Base-by-base conservation (phyloP, 2,797 vertebrate genomes). In the Pangasius macronema region DNA sequence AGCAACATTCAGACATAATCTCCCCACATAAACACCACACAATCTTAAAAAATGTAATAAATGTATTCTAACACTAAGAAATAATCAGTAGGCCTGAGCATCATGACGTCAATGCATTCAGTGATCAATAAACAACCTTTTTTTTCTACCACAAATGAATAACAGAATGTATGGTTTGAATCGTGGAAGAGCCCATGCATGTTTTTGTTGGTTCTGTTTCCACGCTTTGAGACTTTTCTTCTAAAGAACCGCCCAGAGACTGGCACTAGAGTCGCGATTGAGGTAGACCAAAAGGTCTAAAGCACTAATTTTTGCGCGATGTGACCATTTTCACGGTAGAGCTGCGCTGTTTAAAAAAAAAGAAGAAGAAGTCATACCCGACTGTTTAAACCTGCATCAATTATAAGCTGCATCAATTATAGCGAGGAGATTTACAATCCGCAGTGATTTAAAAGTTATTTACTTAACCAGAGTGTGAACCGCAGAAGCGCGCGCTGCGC, bases 401-500 rank as follows among this genome's bases (percentile, higher is more conserved):
- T 82, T 82, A 82, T 46, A 49, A 36, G 36, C 2, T 36, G 1
- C 80, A 82, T 82, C 27, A 46, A 30, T 82, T 82, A 82, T 30
- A 49, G 8, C 13, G 8, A 46, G 14, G 53, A 57, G 36, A 85
- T 85, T 63, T 63, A 85, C 65, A 61, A 76, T 84, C 67, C 55
- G 61, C 55, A 20, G 39, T 59, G 36, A 61, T 30, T 85, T 84
- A 13, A 79, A 53, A 42, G 73, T 30, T 90, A 89, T 90, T 90
- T 91, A 90, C 88, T 89, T 90, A 90, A 90, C 88, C 90, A 89
- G 79, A 89, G 36, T 10, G 39, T 82, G 80, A 82, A 82, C 80
- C 39, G 59, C 39, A n/a, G 80, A 49, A 46, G 36, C 75, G 76
- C 73, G 67, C 61, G 51, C 80, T 84, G 65, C 24, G 16, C 14